Evolutionary conservation across 23 tunicate genomes (phyloP), one percentile per base, ranked within the genome.

Genomic region (Ciona savignyi): DNA sequence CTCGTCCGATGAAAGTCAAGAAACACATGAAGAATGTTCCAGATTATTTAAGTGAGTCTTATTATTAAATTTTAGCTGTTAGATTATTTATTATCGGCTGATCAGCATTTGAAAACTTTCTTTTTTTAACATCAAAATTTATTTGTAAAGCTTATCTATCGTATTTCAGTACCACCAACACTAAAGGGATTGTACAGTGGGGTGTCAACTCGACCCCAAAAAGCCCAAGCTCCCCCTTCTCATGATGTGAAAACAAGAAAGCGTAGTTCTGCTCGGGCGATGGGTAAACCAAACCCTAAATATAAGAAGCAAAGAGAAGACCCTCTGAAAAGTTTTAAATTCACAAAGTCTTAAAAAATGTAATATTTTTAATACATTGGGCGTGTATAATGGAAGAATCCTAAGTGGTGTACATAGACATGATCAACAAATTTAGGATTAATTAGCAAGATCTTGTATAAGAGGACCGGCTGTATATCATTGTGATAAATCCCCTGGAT

Each of bases 1-100:
- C 83, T 0, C 74, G 70, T 0, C 97, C 93, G 6, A 34, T 68
- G 30, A 80, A 75, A 27, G 86, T 85, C 25, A 65, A 85, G 70
- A 67, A 48, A 26, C 97, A 85, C 81, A 75, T 91, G 91, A 80
- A 85, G 76, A 77, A 91, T 77, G 83, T 91, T 27, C 97, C 97
- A 27, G 91, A 84, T 0, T 91, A 91, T 66, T 60, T 91, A 3
- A 74, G 97, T 91, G 35, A 70, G 91, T 62, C 25, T 75, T 63
- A 9, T n/a, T 20, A 20, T 20, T 51, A 51, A 22, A 20, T 51
- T 22, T 22, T n/a, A n/a, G n/a, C n/a, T n/a, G n/a, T n/a, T n/a
- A n/a, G n/a, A n/a, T n/a, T n/a, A n/a, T n/a, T n/a, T n/a, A n/a
- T n/a, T n/a, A n/a, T n/a, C n/a, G n/a, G n/a, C n/a, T n/a, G n/a